A percentile compares a stretch with the other conserved stretches of the same genome.
Conservation (phyloP, 2,888 invertebrate species). For the Eremobia ochroleuca region DNA sequence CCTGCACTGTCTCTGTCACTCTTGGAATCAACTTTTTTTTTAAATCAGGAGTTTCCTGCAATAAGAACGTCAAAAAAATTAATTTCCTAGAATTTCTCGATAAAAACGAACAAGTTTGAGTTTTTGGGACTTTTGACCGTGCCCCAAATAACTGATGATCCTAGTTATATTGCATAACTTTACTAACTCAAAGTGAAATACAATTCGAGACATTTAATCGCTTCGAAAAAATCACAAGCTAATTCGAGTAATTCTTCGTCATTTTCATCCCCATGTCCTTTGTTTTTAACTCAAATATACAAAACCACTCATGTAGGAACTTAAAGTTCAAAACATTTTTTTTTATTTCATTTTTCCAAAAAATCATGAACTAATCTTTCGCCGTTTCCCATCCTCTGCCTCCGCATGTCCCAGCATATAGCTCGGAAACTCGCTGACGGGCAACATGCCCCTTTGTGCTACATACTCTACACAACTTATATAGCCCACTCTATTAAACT, state of each 20-base stretch:
- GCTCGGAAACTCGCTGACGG: slow-evolving; percentile 74
- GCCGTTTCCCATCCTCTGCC: background rate
- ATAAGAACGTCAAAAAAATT: too few relatives aligned
- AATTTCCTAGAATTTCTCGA: background rate
- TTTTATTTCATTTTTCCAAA: background rate
- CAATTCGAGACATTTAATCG: background rate
- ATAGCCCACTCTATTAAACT: slow-evolving; percentile 76
- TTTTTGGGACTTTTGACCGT: background rate
- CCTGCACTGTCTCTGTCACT: background rate
- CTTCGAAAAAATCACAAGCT: background rate
- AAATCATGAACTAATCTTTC: background rate
- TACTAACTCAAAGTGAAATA: background rate
- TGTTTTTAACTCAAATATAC: background rate
- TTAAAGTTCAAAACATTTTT: background rate
- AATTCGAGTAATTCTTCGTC: background rate
- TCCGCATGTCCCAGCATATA: slow-evolving; percentile 46
- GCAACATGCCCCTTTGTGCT: slow-evolving; percentile 79
- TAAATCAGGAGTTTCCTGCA: too few relatives aligned
- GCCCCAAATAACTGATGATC: background rate
- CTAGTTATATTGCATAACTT: background rate
- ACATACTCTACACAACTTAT: slow-evolving; percentile 67
- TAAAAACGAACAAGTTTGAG: background rate
- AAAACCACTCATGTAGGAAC: background rate
- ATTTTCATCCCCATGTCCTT: background rate
- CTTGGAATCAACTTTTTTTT: too few relatives aligned